These are phyloP conservation scores for Pelodiscus sinensis DNA, from an alignment of 2,113 vertebrate species.

Conservation along the genomic window DNA sequence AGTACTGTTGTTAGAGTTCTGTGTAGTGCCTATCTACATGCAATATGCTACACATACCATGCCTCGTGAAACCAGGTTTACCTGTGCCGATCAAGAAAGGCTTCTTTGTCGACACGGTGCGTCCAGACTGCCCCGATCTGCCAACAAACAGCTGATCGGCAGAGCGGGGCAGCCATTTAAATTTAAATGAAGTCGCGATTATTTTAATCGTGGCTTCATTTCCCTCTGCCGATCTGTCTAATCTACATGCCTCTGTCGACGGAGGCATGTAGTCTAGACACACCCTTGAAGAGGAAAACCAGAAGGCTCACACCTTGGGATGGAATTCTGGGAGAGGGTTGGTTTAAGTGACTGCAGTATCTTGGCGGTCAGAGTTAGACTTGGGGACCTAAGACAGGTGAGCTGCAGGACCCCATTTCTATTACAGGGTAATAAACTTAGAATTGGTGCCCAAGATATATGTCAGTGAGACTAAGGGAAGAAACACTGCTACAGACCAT, in stretches of 20 bases:
- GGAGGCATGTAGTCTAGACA: too few species aligned
- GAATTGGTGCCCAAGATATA: background rate
- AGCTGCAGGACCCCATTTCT: background rate
- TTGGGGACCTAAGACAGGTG: background rate
- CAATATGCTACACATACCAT: background rate
- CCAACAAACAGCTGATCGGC: too few species aligned
- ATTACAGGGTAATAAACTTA: background rate
- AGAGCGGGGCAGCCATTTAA: too few species aligned
- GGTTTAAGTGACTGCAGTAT: background rate
- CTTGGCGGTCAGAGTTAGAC: background rate
- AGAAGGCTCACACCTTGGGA: background rate
- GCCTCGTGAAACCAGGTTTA: too few species aligned
- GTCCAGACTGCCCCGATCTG: too few species aligned
- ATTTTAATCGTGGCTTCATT: too few species aligned
- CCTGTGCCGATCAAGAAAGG: too few species aligned
- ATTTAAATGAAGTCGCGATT: too few species aligned
- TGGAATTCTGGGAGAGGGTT: background rate
- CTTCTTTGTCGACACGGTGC: too few species aligned
- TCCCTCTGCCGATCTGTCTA: too few species aligned
- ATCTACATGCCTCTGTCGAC: too few species aligned
- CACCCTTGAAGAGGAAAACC: background rate
- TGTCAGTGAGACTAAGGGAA: background rate
- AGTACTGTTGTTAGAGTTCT: background rate
- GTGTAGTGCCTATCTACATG: background rate
- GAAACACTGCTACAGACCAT: background rate